A percentile compares a stretch with the other conserved stretches of the same genome.
These are phyloP conservation scores for Ahaetulla prasina DNA, from an alignment of 2,113 vertebrate species.

Conservation along the genomic window DNA sequence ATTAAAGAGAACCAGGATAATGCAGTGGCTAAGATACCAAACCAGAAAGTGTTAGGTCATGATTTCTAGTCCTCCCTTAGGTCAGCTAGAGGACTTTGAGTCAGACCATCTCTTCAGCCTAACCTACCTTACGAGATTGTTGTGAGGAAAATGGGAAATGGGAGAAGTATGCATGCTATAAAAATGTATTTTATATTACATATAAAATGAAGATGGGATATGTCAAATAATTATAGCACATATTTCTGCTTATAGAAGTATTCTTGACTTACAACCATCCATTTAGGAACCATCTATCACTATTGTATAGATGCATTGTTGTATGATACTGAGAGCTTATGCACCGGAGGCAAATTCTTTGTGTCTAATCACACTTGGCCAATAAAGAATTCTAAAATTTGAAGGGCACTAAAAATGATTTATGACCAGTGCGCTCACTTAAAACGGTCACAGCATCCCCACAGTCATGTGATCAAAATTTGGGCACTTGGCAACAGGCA, in stretches of 20 bases:
- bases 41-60: background rate
- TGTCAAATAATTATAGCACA: background rate
- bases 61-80: background rate
- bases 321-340: too few relatives aligned
- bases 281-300: background rate
- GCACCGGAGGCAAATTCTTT: too few relatives aligned
- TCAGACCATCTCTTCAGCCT: background rate
- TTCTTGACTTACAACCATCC: background rate
- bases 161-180: background rate
- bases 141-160: background rate
- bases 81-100: background rate
- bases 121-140: background rate
- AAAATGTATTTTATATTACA: background rate
- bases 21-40: background rate
- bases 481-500: background rate
- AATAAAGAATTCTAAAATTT: too few relatives aligned
- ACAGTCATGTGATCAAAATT: background rate
- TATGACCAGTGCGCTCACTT: background rate
- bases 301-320: too few relatives aligned
- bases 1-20: background rate
- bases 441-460: background rate
- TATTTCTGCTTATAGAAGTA: background rate
- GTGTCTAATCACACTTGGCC: too few relatives aligned
- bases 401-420: background rate
- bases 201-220: background rate